Base-by-base conservation (phyloP, 1,140 invertebrate species). In the Chionoecetes opilio region DNA sequence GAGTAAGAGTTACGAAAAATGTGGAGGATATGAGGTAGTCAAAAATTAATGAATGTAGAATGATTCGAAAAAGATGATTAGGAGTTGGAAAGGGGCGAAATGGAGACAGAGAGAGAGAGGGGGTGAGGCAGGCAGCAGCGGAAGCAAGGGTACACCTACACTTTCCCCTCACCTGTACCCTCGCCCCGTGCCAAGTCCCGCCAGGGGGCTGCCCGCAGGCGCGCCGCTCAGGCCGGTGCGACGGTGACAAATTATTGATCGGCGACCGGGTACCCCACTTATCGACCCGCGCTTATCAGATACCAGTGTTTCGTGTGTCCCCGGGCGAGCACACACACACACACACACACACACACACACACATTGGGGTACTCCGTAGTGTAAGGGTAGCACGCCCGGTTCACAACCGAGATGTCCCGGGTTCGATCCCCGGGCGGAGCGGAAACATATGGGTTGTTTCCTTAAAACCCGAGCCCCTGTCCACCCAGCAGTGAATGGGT, bases 191-290 rank as follows among this genome's bases (percentile, higher is more conserved):
- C 63, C 63, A 75, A 75, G 63, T 75, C 63, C 63, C 8, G 21
- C 63, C 63, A 75, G 63, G 63, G 26, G 63, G 63, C 63, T 26
- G 63, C 63, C 21, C 63, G n/a, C 63, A 75, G 63, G 63, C 63
- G 63, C 63, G 63, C 63, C 63, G 63, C 26, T n/a, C 21, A 75
- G 26, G 63, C 63, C 63, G 63, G 21, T n/a, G 63, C 63, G n/a
- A 75, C 63, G n/a, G 63, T 75, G 63, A 75, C 63, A 75, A 75
- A 75, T 75, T 75, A 75, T 75, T 75, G 63, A 75, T 75, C n/a
- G 63, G 8, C 6, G 21, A 26, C 63, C 63, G 63, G n/a, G n/a
- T 75, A 75, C 21, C 63, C 63, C 21, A 75, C 21, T n/a, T 75
- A 75, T 75, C 63, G 63, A 75, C 63, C 63, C 21, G 21, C 21